Conservation (phyloP, 2,797 vertebrate genomes). For the Mormyrops attenuatus region DNA sequence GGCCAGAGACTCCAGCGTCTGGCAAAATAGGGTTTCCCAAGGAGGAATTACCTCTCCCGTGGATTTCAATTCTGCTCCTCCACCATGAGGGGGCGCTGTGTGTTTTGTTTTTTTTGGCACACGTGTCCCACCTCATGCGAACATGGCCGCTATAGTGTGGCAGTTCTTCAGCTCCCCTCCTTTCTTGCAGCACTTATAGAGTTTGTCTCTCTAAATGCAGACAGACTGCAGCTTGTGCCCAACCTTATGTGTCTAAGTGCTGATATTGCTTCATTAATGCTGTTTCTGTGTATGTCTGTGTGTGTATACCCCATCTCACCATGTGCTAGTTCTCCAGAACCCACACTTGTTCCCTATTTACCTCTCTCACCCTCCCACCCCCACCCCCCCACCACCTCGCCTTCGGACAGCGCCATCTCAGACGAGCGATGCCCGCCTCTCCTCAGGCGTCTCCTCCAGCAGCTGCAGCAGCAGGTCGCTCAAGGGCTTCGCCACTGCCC, state of each 20-base stretch:
- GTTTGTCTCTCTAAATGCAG: constrained; percentile 1
- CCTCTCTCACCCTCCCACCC: not conserved
- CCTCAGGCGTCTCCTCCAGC: constrained; percentile 89
- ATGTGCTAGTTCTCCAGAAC: constrained; percentile 18
- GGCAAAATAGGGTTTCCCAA: not conserved
- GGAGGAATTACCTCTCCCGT: not conserved
- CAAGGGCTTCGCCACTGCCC: constrained; percentile 79
- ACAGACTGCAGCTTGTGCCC: not conserved
- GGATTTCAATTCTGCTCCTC: not conserved
- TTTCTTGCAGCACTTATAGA: not conserved
- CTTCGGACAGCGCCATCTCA: constrained; percentile 50
- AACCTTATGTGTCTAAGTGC: constrained; percentile 5
- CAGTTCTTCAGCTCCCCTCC: not conserved
- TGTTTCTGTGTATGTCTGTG: not conserved
- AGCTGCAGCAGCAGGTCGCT: constrained; percentile 94
- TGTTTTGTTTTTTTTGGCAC: not conserved
- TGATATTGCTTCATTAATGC: constrained; percentile 16
- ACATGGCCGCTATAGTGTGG: not conserved
- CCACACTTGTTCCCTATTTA: constrained; percentile 26
- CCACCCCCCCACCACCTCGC: not conserved
- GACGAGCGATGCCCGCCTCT: constrained; percentile 82
- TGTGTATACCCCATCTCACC: not conserved
- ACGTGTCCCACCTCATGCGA: not conserved
- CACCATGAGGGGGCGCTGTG: not conserved
- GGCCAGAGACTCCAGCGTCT: not conserved